Evolutionary conservation across 2,888 invertebrate genomes (phyloP).

Genomic region (Drosophila anceps): DNA sequence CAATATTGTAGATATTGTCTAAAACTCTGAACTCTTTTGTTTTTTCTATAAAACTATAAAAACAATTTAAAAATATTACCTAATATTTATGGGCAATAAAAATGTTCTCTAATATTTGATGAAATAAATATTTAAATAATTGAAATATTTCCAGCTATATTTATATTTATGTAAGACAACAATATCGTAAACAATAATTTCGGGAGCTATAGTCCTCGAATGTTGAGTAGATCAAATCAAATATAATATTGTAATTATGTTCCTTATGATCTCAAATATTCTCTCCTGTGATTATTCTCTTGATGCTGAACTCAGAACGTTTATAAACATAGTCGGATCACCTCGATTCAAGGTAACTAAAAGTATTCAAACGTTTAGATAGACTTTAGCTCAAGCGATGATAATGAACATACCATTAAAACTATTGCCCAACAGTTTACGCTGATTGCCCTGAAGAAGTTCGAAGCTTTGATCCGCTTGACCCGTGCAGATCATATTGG

Average conservation of each 20-base stretch:
- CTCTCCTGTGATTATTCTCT: background rate
- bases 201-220: too few relatives aligned
- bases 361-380: background rate
- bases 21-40: background rate
- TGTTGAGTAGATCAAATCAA: too few relatives aligned
- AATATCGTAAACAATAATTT: too few relatives aligned
- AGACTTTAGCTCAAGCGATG: background rate
- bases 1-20: background rate
- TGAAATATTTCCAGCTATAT: background rate
- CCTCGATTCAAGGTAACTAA: background rate
- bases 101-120: background rate
- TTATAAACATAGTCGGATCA: constrained; percentile 25
- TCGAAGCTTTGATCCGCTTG: constrained; percentile 24
- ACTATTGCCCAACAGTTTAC: constrained; percentile 20
- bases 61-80: background rate
- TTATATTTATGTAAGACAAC: too few relatives aligned
- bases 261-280: background rate
- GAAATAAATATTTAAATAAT: background rate
- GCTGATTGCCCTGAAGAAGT: constrained; percentile 38
- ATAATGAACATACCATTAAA: constrained; percentile 45
- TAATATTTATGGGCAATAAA: background rate
- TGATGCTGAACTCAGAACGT: constrained; percentile 8
- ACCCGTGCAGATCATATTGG: constrained; percentile 33
- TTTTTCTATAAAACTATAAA: background rate
- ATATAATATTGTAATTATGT: background rate